These are phyloP conservation scores for Kryptopterus vitreolus DNA, from an alignment of 2,797 vertebrate genomes.

Conservation along the genomic window DNA sequence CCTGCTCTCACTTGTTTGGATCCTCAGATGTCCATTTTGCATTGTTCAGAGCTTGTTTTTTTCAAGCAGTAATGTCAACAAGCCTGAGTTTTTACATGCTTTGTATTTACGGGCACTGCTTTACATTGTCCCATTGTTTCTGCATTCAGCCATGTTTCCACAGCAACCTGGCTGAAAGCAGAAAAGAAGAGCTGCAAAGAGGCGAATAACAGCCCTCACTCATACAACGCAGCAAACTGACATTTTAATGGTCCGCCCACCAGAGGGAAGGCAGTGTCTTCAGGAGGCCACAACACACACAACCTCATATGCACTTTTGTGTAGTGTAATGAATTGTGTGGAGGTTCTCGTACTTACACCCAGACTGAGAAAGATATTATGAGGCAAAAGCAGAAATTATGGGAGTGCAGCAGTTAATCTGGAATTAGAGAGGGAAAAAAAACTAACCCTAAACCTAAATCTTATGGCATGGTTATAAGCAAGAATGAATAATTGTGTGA, in stretches of 20 bases:
- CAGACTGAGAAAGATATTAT: not conserved
- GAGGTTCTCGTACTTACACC: not conserved
- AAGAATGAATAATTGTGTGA: not conserved
- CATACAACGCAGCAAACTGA: slow-evolving; percentile 17
- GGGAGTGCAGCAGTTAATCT: not conserved
- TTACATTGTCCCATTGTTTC: slow-evolving; percentile 31
- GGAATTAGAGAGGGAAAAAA: not conserved
- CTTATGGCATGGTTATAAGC: not conserved
- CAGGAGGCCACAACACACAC: slow-evolving; percentile 4
- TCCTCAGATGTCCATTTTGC: slow-evolving; percentile 1
- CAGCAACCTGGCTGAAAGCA: slow-evolving; percentile 60
- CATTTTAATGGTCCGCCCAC: slow-evolving; percentile 23
- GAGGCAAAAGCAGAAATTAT: slow-evolving; percentile 18
- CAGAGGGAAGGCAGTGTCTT: not conserved
- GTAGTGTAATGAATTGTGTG: not conserved
- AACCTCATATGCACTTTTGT: not conserved
- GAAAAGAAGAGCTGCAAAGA: slow-evolving; percentile 25
- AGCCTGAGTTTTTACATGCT: slow-evolving; percentile 2
- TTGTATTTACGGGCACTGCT: slow-evolving; percentile 34
- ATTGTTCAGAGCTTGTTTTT: slow-evolving; percentile 12
- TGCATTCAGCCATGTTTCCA: slow-evolving; percentile 58
- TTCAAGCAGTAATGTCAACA: slow-evolving; percentile 29
- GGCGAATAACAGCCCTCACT: slow-evolving; percentile 35
- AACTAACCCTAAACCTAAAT: not conserved
- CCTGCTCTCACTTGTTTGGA: slow-evolving; percentile 16